phyloP scores from a whole-genome alignment of 2,797 vertebrate species.

The Rachycentron canadum region DNA sequence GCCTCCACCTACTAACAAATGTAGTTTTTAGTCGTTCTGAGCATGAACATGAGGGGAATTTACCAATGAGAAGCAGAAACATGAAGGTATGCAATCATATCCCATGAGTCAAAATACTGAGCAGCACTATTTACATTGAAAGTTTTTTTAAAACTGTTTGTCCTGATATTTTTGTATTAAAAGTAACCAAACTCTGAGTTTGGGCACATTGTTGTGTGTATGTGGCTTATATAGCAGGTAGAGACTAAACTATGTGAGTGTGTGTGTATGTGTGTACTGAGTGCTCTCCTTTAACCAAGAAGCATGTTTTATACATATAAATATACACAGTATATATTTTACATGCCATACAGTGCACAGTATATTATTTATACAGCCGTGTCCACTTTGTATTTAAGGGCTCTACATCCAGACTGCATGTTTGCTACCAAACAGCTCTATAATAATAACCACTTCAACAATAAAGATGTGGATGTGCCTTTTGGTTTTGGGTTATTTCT shows the following conservation, averaged over 20 bases:
- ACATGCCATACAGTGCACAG: conserved; percentile 89
- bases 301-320: conserved; percentile 89
- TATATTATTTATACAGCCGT: conserved; percentile 92
- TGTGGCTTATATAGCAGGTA: conserved; percentile 80
- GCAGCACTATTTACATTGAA: conserved; percentile 88
- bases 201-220: conserved; percentile 78
- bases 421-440: conserved; percentile 89
- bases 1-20: conserved; percentile 58
- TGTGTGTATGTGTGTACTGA: conserved; percentile 81
- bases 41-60: conserved; percentile 59
- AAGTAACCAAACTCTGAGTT: conserved; percentile 78
- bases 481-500: conserved; percentile 74
- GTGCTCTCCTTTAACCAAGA: conserved; percentile 86
- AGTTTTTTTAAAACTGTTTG: conserved; percentile 87
- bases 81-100: conserved; percentile 81
- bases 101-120: conserved; percentile 82
- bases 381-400: conserved; percentile 91
- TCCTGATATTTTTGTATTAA: conserved; percentile 85
- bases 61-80: conserved; percentile 71
- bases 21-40: conserved; percentile 81
- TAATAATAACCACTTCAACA: conserved; percentile 88
- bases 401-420: conserved; percentile 91
- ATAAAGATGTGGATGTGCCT: conserved; percentile 90
- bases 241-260: conserved; percentile 83
- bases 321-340: conserved; percentile 88